Evolutionary conservation across 2,113 vertebrate genomes (phyloP).

Genomic region (Centropus unirufus): DNA sequence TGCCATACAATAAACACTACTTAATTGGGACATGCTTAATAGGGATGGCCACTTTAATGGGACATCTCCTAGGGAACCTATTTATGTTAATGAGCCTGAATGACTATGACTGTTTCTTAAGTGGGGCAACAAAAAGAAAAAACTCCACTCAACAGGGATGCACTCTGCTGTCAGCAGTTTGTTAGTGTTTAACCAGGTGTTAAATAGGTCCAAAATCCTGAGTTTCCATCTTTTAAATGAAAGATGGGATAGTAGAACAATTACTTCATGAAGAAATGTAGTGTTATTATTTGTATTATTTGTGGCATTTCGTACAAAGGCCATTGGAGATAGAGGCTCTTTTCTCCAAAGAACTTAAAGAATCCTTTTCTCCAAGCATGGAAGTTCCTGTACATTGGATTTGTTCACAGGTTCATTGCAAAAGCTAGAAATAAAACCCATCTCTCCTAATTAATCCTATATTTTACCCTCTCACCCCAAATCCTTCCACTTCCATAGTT

Average conservation of each 20-base stretch:
- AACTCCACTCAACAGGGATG: conserved; percentile 44
- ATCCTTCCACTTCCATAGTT: not conserved
- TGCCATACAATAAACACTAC: conserved; percentile 72
- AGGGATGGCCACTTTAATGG: conserved; percentile 73
- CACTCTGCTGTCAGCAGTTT: conserved; percentile 44
- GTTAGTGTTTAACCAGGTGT: conserved; percentile 54
- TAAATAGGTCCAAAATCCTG: conserved; percentile 34
- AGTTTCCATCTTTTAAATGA: not conserved
- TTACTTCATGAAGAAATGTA: not conserved
- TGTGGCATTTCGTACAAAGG: not conserved
- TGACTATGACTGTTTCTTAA: conserved; percentile 68
- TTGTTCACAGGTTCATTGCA: not conserved
- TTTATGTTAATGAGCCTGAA: conserved; percentile 69
- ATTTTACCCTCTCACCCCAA: not conserved
- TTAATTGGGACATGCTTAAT: conserved; percentile 74
- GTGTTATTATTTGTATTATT: not conserved
- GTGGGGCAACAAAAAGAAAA: conserved; percentile 66
- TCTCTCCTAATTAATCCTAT: not conserved
- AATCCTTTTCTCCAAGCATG: not conserved
- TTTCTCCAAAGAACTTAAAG: not conserved
- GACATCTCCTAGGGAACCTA: conserved; percentile 74
- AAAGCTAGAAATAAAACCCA: not conserved
- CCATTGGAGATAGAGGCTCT: not conserved
- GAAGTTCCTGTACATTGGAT: not conserved
- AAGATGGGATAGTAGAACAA: not conserved